Percentiles rank a stretch among this genome's conserved stretches.
Evolutionary conservation across 2,888 invertebrate genomes (phyloP).

Genomic region (Agriopis aurantiaria): DNA sequence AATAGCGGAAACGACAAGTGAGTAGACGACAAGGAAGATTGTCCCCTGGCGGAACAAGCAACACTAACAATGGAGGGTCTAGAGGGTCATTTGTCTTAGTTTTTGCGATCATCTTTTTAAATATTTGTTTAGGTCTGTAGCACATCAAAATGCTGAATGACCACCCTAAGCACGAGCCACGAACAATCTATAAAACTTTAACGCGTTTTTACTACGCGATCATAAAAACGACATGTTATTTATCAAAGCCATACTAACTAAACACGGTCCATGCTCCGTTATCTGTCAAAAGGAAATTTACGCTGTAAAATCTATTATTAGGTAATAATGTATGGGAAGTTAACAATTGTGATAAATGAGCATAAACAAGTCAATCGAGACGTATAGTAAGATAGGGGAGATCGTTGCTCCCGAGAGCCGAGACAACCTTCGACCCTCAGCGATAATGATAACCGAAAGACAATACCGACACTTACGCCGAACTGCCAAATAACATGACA

Average conservation of each 20-base stretch:
- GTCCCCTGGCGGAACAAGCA: conserved; percentile 9
- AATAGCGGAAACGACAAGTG: neutral
- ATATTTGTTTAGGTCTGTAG: conserved; percentile 57
- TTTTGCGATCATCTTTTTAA: conserved; percentile 35
- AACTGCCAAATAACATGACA: conserved; percentile 57
- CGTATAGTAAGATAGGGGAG: conserved; percentile 68
- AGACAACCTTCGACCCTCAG: conserved; percentile 69
- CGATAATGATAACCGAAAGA: conserved; percentile 60
- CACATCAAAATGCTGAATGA: conserved; percentile 47
- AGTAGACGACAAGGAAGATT: neutral
- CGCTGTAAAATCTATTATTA: conserved; percentile 74
- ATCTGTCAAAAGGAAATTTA: conserved; percentile 60
- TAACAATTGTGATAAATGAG: conserved; percentile 69
- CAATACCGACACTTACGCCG: conserved; percentile 56
- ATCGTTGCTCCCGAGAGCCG: conserved; percentile 70
- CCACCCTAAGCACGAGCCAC: conserved; percentile 42
- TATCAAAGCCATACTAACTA: conserved; percentile 40
- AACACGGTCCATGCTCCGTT: conserved; percentile 39
- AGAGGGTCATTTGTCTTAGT: conserved; percentile 41
- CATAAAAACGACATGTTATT: conserved; percentile 44
- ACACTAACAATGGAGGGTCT: conserved; percentile 4
- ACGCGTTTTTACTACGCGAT: conserved; percentile 40
- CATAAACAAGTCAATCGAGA: conserved; percentile 78
- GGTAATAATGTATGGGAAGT: conserved; percentile 66
- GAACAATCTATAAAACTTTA: conserved; percentile 44